These are phyloP conservation scores for Heliconius nattereri DNA, from an alignment of 1,140 invertebrate species.

Conservation along the genomic window DNA sequence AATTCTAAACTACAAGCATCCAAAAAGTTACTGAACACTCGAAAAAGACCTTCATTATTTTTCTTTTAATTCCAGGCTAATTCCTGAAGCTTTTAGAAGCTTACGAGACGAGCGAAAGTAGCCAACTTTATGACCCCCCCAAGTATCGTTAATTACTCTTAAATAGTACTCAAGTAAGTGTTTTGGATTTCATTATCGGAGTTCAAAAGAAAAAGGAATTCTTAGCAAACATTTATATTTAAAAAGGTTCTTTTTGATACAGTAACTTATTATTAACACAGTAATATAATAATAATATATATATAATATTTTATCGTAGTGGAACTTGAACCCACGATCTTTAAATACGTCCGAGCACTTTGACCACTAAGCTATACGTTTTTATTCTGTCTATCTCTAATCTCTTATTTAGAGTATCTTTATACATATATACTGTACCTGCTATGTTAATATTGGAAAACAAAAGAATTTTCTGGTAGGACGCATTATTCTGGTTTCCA, in stretches of 20 bases:
- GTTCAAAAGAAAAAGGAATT: neutral
- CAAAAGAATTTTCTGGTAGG: no score
- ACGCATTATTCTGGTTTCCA: no score
- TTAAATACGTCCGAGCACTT: no score
- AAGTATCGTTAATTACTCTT: neutral
- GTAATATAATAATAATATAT: no score
- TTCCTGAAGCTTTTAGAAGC: neutral
- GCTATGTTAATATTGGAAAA: no score
- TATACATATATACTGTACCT: no score
- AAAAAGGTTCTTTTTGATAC: neutral
- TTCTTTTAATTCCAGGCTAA: neutral
- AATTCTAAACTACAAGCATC: neutral
- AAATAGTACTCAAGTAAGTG: neutral
- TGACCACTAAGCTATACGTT: no score
- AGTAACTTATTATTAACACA: no score
- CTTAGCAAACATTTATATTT: neutral
- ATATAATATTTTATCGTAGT: no score
- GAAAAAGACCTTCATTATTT: neutral
- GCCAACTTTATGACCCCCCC: neutral
- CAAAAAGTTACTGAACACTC: neutral
- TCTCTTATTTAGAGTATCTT: no score
- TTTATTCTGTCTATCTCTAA: no score
- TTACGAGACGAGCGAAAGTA: conserved; percentile 3
- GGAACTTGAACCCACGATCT: no score
- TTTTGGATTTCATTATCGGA: neutral